Percentiles rank a stretch among this genome's conserved stretches.
Evolutionary conservation across 1,140 invertebrate genomes (phyloP).

Genomic region (Sarcophaga bullata): DNA sequence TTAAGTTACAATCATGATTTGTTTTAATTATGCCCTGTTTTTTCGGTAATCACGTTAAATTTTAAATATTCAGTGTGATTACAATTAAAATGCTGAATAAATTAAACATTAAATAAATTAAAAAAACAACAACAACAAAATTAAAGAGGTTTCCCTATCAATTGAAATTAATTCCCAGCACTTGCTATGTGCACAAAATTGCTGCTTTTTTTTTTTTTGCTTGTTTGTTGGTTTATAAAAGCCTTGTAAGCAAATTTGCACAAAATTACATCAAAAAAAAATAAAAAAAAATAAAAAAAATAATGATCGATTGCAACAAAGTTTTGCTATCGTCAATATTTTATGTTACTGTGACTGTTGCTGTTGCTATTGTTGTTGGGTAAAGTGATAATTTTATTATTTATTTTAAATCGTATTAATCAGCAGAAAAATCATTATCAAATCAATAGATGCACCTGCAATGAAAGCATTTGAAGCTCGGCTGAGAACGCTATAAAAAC

Average conservation of each 20-base stretch:
- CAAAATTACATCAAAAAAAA: neutral
- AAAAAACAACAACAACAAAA: conserved; percentile 15
- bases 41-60: no score
- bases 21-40: no score
- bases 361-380: neutral
- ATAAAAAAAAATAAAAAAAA: neutral
- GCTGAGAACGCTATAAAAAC: conserved; percentile 8
- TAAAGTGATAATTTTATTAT: neutral
- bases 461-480: neutral
- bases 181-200: neutral
- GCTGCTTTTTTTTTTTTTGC: neutral
- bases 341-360: no score
- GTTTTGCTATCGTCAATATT: neutral
- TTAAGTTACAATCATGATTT: no score
- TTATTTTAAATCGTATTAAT: neutral
- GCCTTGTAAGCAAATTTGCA: neutral
- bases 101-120: neutral
- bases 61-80: no score
- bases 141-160: conserved; percentile 1
- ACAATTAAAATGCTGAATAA: no score
- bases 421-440: conserved; percentile 22
- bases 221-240: neutral
- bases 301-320: neutral
- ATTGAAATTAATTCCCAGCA: conserved; percentile 27
- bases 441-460: conserved; percentile 12